Evolutionary conservation across 2,113 vertebrate genomes (phyloP), one percentile per base, ranked within the genome.

Genomic region (Sardina pilchardus): DNA sequence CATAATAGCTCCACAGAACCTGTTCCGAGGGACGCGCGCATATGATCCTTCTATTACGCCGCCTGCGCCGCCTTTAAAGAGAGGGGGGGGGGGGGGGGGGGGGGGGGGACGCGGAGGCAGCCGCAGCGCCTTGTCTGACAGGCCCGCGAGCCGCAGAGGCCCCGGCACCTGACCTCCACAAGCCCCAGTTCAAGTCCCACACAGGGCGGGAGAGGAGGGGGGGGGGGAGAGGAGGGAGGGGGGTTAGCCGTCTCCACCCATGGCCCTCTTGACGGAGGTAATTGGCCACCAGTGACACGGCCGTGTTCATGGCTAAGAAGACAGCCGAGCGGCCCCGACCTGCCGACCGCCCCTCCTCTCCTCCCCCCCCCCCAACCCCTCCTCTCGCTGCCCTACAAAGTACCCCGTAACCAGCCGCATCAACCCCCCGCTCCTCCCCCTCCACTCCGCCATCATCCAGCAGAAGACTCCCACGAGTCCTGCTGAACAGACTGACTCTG

Each of bases 1-100:
- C 95, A 91, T 96, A 96, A 96, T 95, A 95, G 94, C 95, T 95
- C 96, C 96, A 96, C 96, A 96, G 96, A 97, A 97, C 96, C 96
- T 96, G 95, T 96, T 97, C 93, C 87, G 92, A 93, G 92, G 93
- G 92, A 86, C 89, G 75, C 93, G 91, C 93, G 92, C 95, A 95
- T 92, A 93, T 93, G 94, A 95, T 94, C 93, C 94, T 93, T 95
- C 95, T 95, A 96, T 95, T 95, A 94, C 91, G 91, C 94, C 93
- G 93, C 42, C 67, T 83, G 43, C 39, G 43, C 59, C 50, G 36
- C 83, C 44, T 82, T 78, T n/a, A 90, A 92, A 92, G 93, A 94
- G 94, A 92, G 93, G 94, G 94, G 94, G 92, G 91, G 91, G 63
- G 81, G 88, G 88, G 91, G 84, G 91, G 71, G 44, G 34, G n/a